These are phyloP conservation scores for Scleropages formosus DNA, from an alignment of 2,797 vertebrate species.

Conservation along the genomic window DNA sequence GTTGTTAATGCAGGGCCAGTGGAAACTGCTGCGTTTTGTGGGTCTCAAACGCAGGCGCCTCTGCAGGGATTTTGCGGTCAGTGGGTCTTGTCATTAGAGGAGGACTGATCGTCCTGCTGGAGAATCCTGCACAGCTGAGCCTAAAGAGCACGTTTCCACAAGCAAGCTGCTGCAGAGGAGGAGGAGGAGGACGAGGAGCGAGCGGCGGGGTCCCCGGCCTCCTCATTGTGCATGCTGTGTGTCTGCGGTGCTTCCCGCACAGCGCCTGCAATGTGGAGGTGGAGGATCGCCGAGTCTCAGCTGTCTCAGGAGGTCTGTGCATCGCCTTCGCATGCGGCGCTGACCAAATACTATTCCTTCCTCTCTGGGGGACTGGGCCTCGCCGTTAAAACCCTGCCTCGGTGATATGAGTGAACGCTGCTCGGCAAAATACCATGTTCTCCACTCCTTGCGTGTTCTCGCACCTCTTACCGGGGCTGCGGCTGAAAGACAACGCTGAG, in stretches of 20 bases:
- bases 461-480: no score
- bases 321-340: background rate
- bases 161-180: no score
- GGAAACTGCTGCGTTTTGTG: no score
- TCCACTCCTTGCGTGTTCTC: no score
- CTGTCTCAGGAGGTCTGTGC: background rate
- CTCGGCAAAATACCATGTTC: no score
- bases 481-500: no score
- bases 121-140: background rate
- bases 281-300: conserved; percentile 10
- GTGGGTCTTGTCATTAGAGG: background rate
- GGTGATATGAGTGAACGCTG: no score
- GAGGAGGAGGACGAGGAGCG: conserved; percentile 1
- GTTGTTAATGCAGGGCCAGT: no score
- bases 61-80: background rate
- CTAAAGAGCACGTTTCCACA: background rate
- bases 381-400: background rate
- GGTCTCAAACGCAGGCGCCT: no score
- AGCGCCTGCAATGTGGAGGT: conserved; percentile 36
- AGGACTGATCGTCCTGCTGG: background rate
- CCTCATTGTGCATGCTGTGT: conserved; percentile 37
- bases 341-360: background rate
- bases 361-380: no score
- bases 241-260: conserved; percentile 13
- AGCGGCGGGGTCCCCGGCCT: conserved; percentile 3